Conservation (phyloP, 1,140 invertebrate species). For the Anastrepha obliqua region DNA sequence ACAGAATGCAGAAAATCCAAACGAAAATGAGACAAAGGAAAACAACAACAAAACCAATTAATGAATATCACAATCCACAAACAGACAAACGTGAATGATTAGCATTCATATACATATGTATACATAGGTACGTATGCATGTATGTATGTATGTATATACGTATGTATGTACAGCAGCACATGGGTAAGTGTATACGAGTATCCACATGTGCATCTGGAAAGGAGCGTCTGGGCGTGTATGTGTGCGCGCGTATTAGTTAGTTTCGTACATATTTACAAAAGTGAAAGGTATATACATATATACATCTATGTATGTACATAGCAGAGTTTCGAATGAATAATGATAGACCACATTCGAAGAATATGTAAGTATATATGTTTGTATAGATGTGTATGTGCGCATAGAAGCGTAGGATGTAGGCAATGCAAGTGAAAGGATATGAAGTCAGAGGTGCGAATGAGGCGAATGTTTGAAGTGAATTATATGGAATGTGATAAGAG, state of each 20-base stretch:
- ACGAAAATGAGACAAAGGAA: slow-evolving; percentile 37
- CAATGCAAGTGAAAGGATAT: background rate
- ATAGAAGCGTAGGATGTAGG: background rate
- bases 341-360: background rate
- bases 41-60: slow-evolving; percentile 40
- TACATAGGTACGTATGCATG: background rate
- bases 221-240: too few relatives aligned
- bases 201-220: too few relatives aligned
- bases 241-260: too few relatives aligned
- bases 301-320: background rate
- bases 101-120: slow-evolving; percentile 44
- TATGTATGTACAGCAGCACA: too few relatives aligned
- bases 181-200: too few relatives aligned
- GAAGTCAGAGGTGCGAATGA: background rate
- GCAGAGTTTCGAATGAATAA: background rate
- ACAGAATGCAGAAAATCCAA: background rate
- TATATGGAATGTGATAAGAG: background rate
- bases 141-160: slow-evolving; percentile 17
- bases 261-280: too few relatives aligned
- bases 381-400: background rate
- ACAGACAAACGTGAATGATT: slow-evolving; percentile 45
- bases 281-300: background rate
- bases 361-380: background rate
- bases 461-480: background rate
- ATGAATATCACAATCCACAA: slow-evolving; percentile 50